Base-by-base conservation (phyloP, 2,888 invertebrate genomes). In the Hemaris fuciformis region DNA sequence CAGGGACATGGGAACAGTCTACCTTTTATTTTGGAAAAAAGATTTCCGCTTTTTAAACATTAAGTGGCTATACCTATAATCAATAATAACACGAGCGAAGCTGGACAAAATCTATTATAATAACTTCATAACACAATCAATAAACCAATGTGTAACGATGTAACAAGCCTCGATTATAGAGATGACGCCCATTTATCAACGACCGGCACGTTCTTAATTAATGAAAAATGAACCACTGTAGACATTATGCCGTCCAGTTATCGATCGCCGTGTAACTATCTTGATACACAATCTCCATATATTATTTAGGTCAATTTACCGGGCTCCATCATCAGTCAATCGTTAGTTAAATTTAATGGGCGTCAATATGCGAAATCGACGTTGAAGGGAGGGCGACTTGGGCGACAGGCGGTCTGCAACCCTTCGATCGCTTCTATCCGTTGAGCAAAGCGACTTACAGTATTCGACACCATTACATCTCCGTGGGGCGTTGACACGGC, bases 351-450 rank as follows among this genome's bases (percentile, higher is more conserved):
- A 63, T 64, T 64, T 60, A 61, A 64, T 61, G 60, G 66, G 77
- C 80, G 83, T 87, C 84, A 82, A 83, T 84, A 83, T 79, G 80
- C 79, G 76, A 76, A 65, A 69, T 73, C 67, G 72, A 72, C 67
- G 68, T 67, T 66, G 62, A 66, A 63, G 64, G 62, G 68, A 69
- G 72, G 73, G 72, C 71, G 70, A 70, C 61, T 68, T 62, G 53
- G 84, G 85, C 87, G 88, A 79, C 87, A 84, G 71, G 84, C 88
- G 70, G 88, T 87, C 88, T 88, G 72, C 72, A 72, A 77, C 70
- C 72, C 66, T 75, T 73, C 75, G 68, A 76, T 73, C 72, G 65
- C 70, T 64, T 64, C 66, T 69, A 69, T 73, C 71, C 66, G 68
- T 61, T 61, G 61, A 70, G 73, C 74, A 71, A 72, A 71, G 66